Evolutionary conservation across 1,140 invertebrate species (phyloP), one percentile per base, ranked within the genome.

Genomic region (Atta colombica): DNA sequence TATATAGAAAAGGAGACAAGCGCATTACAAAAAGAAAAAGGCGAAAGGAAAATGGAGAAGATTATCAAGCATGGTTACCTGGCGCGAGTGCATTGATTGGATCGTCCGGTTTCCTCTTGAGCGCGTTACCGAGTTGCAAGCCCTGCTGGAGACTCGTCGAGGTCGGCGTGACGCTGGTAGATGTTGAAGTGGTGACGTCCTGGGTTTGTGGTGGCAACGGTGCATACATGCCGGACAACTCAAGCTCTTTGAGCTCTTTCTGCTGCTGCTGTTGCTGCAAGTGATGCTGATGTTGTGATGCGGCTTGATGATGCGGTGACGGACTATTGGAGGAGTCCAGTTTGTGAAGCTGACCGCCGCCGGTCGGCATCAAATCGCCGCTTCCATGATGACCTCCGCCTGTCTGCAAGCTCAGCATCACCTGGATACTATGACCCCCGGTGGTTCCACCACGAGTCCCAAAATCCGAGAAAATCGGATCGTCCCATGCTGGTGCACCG

Each of bases 391-490:
- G 95, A 75, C 96, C 95, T 18, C 91, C 92, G 12, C 95, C 94
- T 1, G 35, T 61, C 87, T 96, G 96, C 14, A 97, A 94, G 3
- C 97, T 97, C 51, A 98, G 95, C 97, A 98, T 98, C 86, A 98
- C 97, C 92, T 97, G 96, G 72, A 97, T 97, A 80, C 96, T 96
- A 91, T 97, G 96, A 69, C 96, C 96, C 16, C 96, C 96, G 8
- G 94, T 91, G 12, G 77, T 80, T 16, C 95, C 95, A 74, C 96
- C 95, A 53, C 97, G 96, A 87, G 96, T 96, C 55, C 96, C 95
- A 93, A 97, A 98, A 92, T 98, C 97, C 84, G 96, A 96, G 92
- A 98, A 98, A 90, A 97, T 97, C 88, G 97, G 96, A 93, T 98
- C 97, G 91, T 98, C 97, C 94, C 97, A 98, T 0, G 69, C 63